A percentile compares a stretch with the other conserved stretches of the same genome.
phyloP scores from a whole-genome alignment of 1,140 invertebrate genomes.

The Panagrolaimus sp. region DNA sequence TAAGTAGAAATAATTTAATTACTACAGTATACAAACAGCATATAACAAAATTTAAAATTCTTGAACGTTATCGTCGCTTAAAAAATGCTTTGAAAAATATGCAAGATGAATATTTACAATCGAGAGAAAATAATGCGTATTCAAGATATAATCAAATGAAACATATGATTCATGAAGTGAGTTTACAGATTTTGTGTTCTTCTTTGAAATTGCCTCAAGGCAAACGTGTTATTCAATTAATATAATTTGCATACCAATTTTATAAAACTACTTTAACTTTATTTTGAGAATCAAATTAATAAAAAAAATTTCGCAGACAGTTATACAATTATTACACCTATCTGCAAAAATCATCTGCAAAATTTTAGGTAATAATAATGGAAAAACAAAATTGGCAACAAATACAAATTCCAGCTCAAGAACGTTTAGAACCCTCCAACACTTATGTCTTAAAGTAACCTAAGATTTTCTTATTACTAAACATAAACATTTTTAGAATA shows the following conservation, averaged over 20 bases:
- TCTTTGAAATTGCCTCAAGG: no score
- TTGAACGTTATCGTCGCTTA: slow-evolving; percentile 36
- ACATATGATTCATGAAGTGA: slow-evolving; percentile 45
- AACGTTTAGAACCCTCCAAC: no score
- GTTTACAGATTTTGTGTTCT: background rate
- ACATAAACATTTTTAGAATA: slow-evolving; percentile 67
- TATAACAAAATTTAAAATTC: slow-evolving; percentile 26
- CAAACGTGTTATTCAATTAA: background rate
- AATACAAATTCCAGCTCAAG: no score
- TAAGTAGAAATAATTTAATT: slow-evolving; percentile 38
- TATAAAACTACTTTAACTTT: no score
- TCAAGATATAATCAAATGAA: slow-evolving; percentile 46
- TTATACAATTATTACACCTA: no score
- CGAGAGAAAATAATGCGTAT: slow-evolving; percentile 48
- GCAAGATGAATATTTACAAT: slow-evolving; percentile 49
- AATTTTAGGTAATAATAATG: no score
- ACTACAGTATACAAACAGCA: slow-evolving; percentile 49
- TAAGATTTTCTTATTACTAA: slow-evolving; percentile 65
- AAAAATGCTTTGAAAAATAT: slow-evolving; percentile 49
- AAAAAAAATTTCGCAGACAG: no score
- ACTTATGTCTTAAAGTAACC: no score
- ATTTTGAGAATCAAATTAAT: no score
- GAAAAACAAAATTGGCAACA: no score
- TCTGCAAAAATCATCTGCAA: no score
- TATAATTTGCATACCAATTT: no score